A percentile compares a stretch with the other conserved stretches of the same genome.
These are phyloP conservation scores for Passerina amoena DNA, from an alignment of 2,113 vertebrate genomes.

Conservation along the genomic window DNA sequence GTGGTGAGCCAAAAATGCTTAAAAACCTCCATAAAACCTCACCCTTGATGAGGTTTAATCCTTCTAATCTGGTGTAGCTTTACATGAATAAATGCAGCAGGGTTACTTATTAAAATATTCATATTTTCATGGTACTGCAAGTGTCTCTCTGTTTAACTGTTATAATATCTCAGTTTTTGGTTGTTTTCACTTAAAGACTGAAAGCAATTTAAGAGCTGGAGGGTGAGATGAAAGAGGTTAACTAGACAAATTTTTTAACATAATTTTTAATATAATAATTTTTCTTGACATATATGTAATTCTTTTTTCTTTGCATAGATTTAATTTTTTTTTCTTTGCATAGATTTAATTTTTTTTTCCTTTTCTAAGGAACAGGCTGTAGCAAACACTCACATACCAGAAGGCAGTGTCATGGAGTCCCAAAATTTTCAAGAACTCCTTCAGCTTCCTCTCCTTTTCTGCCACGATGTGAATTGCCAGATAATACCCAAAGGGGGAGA, in stretches of 20 bases:
- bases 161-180: not conserved
- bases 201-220: not conserved
- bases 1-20: not conserved
- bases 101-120: not conserved
- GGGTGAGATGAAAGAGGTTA: not conserved
- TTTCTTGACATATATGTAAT: not conserved
- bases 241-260: too few species aligned
- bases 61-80: not conserved
- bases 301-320: not conserved
- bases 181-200: not conserved
- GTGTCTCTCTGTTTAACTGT: not conserved
- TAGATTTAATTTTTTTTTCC: rapidly evolving
- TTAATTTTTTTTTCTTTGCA: not conserved
- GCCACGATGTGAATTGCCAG: constrained; percentile 95
- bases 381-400: constrained; percentile 79
- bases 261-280: not conserved
- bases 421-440: constrained; percentile 95
- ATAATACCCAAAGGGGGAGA: constrained; percentile 95
- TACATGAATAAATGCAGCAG: not conserved
- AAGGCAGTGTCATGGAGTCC: constrained; percentile 94
- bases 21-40: not conserved
- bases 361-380: rapidly evolving
- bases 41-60: not conserved
- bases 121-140: not conserved
- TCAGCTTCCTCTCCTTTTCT: constrained; percentile 93